Percentiles rank a stretch among this genome's conserved stretches.
Conservation (phyloP, 2,113 vertebrate species). For the mouse (Mus musculus) region GRCm39 chr12:10707501-10708000, state of each 20-base stretch:
- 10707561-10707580: not conserved
- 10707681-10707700: not conserved
- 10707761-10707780: not conserved
- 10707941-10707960: conserved; percentile 6
- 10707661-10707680: not conserved
- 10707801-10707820: not conserved
- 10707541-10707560: no score
- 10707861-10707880: not conserved
- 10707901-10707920: not conserved
- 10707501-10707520: not conserved
- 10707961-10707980: not conserved
- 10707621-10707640: not conserved
- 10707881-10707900: not conserved
- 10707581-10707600: not conserved
- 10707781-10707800: not conserved
- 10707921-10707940: not conserved
- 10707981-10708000: conserved; percentile 1
- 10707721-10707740: not conserved
- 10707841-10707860: not conserved
- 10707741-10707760: not conserved
- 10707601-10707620: not conserved
- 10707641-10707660: not conserved
- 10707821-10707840: not conserved
- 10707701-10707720: not conserved
- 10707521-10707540: not conserved